Evolutionary conservation across 2,113 vertebrate genomes (phyloP), one percentile per base, ranked within the genome.

Genomic region (Hymenochirus boettgeri): DNA sequence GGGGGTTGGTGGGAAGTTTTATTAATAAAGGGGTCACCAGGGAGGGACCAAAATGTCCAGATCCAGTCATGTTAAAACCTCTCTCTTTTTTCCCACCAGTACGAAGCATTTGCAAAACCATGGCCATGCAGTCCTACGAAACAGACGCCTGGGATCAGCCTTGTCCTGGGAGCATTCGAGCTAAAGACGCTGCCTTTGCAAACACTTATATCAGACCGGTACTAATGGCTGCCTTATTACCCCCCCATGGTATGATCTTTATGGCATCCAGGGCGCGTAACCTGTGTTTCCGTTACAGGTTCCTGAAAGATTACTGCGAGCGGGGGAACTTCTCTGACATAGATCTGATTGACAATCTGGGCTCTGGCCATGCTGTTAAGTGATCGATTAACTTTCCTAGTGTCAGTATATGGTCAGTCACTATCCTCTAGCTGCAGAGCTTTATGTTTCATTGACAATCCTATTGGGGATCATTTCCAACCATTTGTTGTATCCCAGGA

Each of bases 91-190:
- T 42, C 17, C 17, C 2, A n/a, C 17, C 39, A 42, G 39, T 42
- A 42, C 39, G 39, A 7, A 42, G 39, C 17, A 42, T 42, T n/a
- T 99, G 96, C 78, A 99, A 99, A 81, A 94, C 96, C 79, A 91
- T 99, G 88, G 93, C 96, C 25, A 98, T 95, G 90, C 86, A 90
- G 47, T 92, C 95, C 1, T 79, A 98, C 71, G 89, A 90, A 63
- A n/a, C n/a, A 75, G 93, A 91, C 69, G 86, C 96, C 25, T 80
- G 98, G 77, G 96, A 96, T 52, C 97, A 95, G 0, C 96, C 96
- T 17, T 87, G 98, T 3, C 97, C 95, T 4, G 98, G 96, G 96
- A 99, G 94, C 83, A 96, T 99, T 79, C 84, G 96, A 5, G 96
- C 96, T 26, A 99, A 97, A 79, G 96, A 99, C 2, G 92, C 96